Conservation (phyloP, 2,888 invertebrate species). For the Drosophila formosana region DNA sequence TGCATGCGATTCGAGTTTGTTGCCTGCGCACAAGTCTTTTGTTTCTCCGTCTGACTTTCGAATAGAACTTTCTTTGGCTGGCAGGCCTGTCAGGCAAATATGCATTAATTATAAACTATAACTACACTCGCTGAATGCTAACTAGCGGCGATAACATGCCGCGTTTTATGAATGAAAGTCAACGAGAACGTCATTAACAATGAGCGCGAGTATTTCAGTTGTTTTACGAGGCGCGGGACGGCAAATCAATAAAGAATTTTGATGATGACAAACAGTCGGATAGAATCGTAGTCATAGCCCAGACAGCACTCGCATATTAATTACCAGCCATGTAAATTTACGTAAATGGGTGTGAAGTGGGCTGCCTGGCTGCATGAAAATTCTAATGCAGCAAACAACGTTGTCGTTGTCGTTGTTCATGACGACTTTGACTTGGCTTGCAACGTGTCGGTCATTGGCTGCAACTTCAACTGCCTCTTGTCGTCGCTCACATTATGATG, state of each 20-base stretch:
- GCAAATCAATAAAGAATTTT: slow-evolving; percentile 73
- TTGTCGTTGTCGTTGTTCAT: slow-evolving; percentile 24
- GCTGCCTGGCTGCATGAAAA: slow-evolving; percentile 37
- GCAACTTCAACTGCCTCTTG: slow-evolving; percentile 24
- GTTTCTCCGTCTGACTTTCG: slow-evolving; percentile 48
- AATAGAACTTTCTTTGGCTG: slow-evolving; percentile 67
- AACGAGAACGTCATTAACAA: slow-evolving; percentile 48
- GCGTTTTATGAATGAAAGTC: slow-evolving; percentile 74
- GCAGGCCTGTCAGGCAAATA: background rate
- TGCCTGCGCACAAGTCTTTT: slow-evolving; percentile 27
- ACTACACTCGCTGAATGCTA: slow-evolving; percentile 51
- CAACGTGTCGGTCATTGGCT: slow-evolving; percentile 51
- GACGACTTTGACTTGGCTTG: slow-evolving; percentile 19
- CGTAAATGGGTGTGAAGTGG: slow-evolving; percentile 71
- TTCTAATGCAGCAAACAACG: slow-evolving; percentile 50
- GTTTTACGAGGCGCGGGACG: slow-evolving; percentile 25
- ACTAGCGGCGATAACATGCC: slow-evolving; percentile 15
- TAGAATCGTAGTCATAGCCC: slow-evolving; percentile 38
- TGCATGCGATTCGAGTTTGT: slow-evolving; percentile 28
- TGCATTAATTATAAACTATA: slow-evolving; percentile 36
- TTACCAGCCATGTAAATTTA: slow-evolving; percentile 47
- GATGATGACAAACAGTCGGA: slow-evolving; percentile 65
- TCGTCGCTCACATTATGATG: slow-evolving; percentile 54
- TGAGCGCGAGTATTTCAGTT: slow-evolving; percentile 23
- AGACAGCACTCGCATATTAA: slow-evolving; percentile 51